phyloP scores from a whole-genome alignment of 92 coral and sea anemone genomes.

The Palythoa grandis region DNA sequence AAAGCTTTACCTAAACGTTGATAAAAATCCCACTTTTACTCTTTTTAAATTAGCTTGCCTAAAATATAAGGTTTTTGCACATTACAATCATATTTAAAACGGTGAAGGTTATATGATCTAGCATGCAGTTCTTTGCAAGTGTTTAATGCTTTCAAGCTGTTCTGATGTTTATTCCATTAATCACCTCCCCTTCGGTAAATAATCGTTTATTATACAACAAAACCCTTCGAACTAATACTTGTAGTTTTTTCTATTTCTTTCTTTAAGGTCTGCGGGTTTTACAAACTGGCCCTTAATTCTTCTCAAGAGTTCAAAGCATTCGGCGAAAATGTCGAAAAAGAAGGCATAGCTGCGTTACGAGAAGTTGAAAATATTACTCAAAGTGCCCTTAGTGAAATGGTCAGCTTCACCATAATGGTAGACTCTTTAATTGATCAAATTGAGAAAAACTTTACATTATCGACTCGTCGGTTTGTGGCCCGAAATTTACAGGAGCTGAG shows the following conservation, averaged over 20 bases:
- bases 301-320: constrained; percentile 74
- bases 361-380: constrained; percentile 74
- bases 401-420: constrained; percentile 79
- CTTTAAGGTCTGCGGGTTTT: constrained; percentile 65
- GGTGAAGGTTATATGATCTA: too few species aligned
- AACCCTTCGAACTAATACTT: not conserved
- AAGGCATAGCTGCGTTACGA: constrained; percentile 73
- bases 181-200: not conserved
- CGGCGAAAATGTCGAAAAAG: constrained; percentile 80
- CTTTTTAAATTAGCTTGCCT: not conserved
- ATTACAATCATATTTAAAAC: too few species aligned
- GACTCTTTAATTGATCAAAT: constrained; percentile 76
- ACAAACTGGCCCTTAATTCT: constrained; percentile 75
- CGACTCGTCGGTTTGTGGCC: constrained; percentile 73
- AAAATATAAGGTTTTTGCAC: not conserved
- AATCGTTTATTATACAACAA: not conserved
- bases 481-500: constrained; percentile 66
- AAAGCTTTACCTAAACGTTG: not conserved
- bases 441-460: constrained; percentile 73
- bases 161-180: too few species aligned
- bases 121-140: not conserved
- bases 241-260: not conserved
- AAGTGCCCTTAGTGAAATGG: constrained; percentile 73
- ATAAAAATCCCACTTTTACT: not conserved
- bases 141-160: too few species aligned